Conservation (phyloP, 2,888 invertebrate genomes). For the Rutpela maculata region DNA sequence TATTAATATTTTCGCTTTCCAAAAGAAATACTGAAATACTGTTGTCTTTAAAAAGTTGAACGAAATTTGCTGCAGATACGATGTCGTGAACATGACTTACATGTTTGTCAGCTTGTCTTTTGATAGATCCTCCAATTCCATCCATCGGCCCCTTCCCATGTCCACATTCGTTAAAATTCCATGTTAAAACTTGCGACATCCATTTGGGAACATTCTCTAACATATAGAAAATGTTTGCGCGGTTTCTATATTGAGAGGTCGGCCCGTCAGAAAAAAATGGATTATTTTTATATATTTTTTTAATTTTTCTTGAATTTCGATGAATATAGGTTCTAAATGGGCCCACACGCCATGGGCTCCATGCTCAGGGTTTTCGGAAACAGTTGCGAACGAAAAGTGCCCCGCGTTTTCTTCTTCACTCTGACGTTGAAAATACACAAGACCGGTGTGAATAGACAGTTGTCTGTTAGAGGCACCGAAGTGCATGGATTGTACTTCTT, state of each 20-base stretch:
- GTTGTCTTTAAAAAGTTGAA: neutral
- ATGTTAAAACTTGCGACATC: neutral
- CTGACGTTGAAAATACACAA: neutral
- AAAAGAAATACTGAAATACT: neutral
- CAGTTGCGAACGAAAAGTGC: neutral
- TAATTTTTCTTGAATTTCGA: neutral
- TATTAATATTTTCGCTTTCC: neutral
- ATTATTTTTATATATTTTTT: neutral
- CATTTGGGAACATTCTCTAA: neutral
- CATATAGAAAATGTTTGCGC: neutral
- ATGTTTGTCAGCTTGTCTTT: neutral
- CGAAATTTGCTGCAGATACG: neutral
- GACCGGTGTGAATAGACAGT: neutral
- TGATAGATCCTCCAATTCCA: neutral
- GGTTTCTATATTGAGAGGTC: neutral
- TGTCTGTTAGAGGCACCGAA: neutral
- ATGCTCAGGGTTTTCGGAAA: neutral
- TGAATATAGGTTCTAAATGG: neutral
- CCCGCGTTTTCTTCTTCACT: neutral
- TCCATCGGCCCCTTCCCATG: neutral
- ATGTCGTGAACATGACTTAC: neutral
- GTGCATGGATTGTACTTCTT: constrained; percentile 1
- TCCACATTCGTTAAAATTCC: neutral
- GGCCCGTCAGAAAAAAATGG: neutral
- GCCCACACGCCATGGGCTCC: no score